Conservation (phyloP, 2,888 invertebrate genomes). For the Macrophya alboannulata region DNA sequence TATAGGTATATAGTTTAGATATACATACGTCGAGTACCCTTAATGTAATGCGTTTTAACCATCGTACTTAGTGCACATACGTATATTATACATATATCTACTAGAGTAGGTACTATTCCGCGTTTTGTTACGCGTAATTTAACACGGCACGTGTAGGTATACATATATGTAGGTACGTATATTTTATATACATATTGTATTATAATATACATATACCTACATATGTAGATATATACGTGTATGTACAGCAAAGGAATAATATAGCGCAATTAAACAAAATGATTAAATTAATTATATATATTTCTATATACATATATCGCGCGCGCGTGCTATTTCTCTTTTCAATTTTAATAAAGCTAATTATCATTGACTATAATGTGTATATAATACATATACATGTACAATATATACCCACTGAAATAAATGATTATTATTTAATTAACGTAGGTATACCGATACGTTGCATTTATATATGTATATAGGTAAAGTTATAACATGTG, state of each 20-base stretch:
- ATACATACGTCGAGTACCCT: not conserved
- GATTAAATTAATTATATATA: not conserved
- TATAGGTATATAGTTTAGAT: not conserved
- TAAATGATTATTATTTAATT: too few relatives aligned
- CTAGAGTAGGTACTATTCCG: not conserved
- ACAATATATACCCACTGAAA: too few relatives aligned
- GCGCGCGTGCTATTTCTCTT: not conserved
- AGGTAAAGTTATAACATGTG: too few relatives aligned
- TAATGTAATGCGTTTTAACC: not conserved
- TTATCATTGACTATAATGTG: too few relatives aligned
- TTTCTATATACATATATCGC: not conserved
- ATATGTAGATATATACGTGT: too few relatives aligned
- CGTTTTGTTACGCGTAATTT: constrained; percentile 44
- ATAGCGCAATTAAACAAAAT: not conserved
- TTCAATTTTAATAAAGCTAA: not conserved
- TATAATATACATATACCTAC: not conserved
- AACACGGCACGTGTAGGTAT: constrained; percentile 22
- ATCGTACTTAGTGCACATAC: not conserved
- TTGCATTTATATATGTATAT: too few relatives aligned
- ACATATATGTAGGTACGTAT: not conserved
- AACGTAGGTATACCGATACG: too few relatives aligned
- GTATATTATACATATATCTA: not conserved
- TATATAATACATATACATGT: too few relatives aligned
- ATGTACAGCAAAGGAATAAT: not conserved
- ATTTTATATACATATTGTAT: not conserved